Evolutionary conservation across 2,797 vertebrate genomes (phyloP).

Genomic region (Micrastur ruficollis): DNA sequence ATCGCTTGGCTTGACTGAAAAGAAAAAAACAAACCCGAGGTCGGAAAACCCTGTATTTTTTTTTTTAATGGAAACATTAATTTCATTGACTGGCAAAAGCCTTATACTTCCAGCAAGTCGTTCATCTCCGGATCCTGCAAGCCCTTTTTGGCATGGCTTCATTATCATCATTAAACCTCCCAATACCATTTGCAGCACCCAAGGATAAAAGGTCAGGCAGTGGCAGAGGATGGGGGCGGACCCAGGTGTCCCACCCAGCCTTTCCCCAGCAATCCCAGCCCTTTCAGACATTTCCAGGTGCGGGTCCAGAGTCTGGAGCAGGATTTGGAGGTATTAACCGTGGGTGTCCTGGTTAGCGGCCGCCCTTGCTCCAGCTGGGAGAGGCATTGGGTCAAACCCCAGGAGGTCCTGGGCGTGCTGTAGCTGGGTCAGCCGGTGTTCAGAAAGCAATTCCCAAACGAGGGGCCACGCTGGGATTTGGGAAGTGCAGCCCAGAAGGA

Average conservation of each 20-base stretch:
- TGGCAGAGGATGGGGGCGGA: background rate
- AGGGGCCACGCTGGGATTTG: background rate
- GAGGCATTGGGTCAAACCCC: background rate
- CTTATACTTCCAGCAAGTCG: background rate
- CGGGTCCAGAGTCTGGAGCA: rapidly evolving
- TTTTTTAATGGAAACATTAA: background rate
- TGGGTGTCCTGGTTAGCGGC: background rate
- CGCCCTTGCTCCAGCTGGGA: background rate
- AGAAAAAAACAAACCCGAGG: background rate
- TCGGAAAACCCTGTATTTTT: background rate
- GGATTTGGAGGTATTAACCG: background rate
- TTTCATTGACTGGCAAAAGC: background rate
- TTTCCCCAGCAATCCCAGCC: background rate
- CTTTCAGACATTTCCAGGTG: background rate
- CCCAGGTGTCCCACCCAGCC: background rate
- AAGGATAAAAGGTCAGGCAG: background rate
- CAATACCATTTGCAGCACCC: background rate
- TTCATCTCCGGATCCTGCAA: background rate
- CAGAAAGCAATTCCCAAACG: background rate
- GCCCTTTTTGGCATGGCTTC: background rate
- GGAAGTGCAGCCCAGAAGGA: background rate
- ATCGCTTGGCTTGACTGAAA: background rate
- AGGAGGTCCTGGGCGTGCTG: rapidly evolving
- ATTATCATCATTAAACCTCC: background rate
- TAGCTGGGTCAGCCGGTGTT: rapidly evolving